Conservation (phyloP, 1,140 invertebrate species). For the Drosophila miranda region DNA sequence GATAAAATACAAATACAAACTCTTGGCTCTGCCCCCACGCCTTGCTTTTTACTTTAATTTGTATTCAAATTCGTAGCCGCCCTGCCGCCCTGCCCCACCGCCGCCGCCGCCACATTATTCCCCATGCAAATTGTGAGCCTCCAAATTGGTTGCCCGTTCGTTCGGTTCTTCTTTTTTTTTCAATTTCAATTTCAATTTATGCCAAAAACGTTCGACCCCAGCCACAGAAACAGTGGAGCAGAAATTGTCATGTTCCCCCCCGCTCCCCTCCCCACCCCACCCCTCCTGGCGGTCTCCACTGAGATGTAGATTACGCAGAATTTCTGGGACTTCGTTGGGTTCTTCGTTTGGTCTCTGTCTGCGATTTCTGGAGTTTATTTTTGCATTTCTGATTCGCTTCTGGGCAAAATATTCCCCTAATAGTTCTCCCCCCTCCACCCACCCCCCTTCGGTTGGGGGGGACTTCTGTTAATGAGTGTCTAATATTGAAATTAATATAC, state of each 20-base stretch:
- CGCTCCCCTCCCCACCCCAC: constrained; percentile 30
- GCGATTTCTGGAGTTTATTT: constrained; percentile 68
- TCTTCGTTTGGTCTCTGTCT: constrained; percentile 28
- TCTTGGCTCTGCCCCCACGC: constrained; percentile 2
- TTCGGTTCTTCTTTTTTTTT: constrained; percentile 15
- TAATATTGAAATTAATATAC: constrained; percentile 77
- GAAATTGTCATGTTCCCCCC: constrained; percentile 22
- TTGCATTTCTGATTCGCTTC: constrained; percentile 74
- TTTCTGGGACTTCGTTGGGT: constrained; percentile 42
- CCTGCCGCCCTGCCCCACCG: neutral
- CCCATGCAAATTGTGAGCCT: constrained; percentile 50
- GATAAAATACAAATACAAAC: constrained; percentile 32
- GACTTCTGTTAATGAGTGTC: constrained; percentile 53
- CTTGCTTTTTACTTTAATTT: constrained; percentile 23
- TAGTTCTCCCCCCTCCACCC: neutral
- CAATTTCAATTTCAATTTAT: constrained; percentile 69
- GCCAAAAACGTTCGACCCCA: constrained; percentile 42
- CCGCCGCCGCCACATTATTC: neutral
- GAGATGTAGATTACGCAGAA: constrained; percentile 77
- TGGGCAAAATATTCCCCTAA: constrained; percentile 35
- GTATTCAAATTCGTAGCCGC: constrained; percentile 20
- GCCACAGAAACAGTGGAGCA: constrained; percentile 2
- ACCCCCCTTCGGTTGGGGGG: too few species aligned
- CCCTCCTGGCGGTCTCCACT: constrained; percentile 5
- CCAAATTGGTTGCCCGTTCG: constrained; percentile 32